A percentile compares a stretch with the other conserved stretches of the same genome.
phyloP scores from a whole-genome alignment of 2,888 invertebrate genomes.

The Melanophora roralis region DNA sequence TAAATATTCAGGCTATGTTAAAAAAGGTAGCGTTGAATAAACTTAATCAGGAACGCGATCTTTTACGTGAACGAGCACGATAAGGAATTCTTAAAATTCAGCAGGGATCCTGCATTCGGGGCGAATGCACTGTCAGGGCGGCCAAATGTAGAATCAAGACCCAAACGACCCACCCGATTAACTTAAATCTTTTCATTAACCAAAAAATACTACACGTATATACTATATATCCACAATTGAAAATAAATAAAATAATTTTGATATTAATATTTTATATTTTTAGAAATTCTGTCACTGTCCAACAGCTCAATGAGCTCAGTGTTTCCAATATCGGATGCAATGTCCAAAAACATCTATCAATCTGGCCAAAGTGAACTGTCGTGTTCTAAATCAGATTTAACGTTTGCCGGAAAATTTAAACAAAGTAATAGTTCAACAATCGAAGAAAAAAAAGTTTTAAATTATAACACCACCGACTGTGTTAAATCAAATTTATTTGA shows the following conservation, averaged over 20 bases:
- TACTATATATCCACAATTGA: too few species aligned
- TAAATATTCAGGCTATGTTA: too few species aligned
- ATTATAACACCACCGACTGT: conserved; percentile 41
- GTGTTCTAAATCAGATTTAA: conserved; percentile 67
- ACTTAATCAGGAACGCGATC: too few species aligned
- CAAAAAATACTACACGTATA: too few species aligned
- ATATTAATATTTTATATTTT: background rate
- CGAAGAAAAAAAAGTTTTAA: conserved; percentile 28
- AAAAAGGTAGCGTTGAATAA: too few species aligned
- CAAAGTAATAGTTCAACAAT: conserved; percentile 62
- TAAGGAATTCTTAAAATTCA: too few species aligned
- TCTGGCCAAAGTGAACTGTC: conserved; percentile 30
- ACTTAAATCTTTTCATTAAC: too few species aligned
- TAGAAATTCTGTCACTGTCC: conserved; percentile 47
- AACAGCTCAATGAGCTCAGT: conserved; percentile 73
- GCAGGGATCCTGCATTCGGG: too few species aligned
- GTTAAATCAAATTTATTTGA: conserved; percentile 12
- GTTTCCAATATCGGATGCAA: conserved; percentile 65
- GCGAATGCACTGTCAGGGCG: too few species aligned
- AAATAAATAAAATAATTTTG: background rate
- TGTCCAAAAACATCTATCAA: conserved; percentile 33
- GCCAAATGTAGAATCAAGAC: too few species aligned
- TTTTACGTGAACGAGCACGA: too few species aligned
- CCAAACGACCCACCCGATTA: too few species aligned
- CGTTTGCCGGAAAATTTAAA: conserved; percentile 75